Percentiles rank a stretch among this genome's conserved stretches.
Conservation (phyloP, 2,888 invertebrate genomes). For the Melanargia galathea region DNA sequence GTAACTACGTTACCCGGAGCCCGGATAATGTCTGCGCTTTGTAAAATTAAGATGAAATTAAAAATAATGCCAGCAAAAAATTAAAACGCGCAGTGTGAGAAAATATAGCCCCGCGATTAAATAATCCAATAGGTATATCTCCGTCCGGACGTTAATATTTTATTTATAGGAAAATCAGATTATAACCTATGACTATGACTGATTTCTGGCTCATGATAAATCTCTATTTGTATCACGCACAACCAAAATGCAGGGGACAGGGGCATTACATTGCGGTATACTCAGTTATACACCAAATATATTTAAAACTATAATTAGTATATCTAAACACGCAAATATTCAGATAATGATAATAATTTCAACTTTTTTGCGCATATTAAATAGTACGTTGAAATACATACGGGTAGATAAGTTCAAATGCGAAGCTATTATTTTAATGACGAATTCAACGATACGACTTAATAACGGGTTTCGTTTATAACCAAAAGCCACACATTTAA, state of each 20-base stretch:
- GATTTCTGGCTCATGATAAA: conserved; percentile 60
- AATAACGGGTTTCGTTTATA: conserved; percentile 45
- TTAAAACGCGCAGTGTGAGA: conserved; percentile 18
- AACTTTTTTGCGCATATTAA: conserved; percentile 42
- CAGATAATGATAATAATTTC: conserved; percentile 32
- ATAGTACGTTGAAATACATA: conserved; percentile 3
- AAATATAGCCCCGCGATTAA: conserved; percentile 7
- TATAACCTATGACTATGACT: conserved; percentile 56
- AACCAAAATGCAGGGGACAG: conserved; percentile 61
- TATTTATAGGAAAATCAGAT: conserved; percentile 46
- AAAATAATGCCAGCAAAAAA: conserved; percentile 25
- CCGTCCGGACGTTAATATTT: too few relatives aligned
- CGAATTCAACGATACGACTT: conserved; percentile 49
- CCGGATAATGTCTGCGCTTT: conserved; percentile 47
- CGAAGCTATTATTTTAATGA: conserved; percentile 48
- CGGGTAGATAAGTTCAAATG: conserved; percentile 25
- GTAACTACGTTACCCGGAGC: conserved; percentile 53
- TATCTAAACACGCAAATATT: conserved; percentile 66
- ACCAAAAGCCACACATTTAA: conserved; percentile 56
- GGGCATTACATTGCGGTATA: conserved; percentile 57
- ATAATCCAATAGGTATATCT: conserved; percentile 53
- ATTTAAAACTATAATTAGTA: conserved; percentile 71
- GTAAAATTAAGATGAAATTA: conserved; percentile 26
- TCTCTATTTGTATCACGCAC: conserved; percentile 69
- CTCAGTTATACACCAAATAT: conserved; percentile 65